Evolutionary conservation across 2,113 vertebrate species (phyloP), one percentile per base, ranked within the genome.

Genomic region (Neodon shergylaensis): DNA sequence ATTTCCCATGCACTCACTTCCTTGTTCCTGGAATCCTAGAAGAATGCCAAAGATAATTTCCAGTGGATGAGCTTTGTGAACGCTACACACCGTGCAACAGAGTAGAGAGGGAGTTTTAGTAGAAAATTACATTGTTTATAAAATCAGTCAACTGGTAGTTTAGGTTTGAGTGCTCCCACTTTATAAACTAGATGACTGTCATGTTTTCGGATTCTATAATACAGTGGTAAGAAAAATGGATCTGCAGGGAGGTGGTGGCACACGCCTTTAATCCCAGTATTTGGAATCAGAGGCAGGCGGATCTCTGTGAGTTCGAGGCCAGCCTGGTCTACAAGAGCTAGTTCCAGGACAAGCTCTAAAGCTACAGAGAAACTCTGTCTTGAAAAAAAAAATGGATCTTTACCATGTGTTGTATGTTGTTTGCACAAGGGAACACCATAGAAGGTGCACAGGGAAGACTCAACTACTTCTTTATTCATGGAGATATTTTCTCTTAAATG

Each of bases 401-500:
- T 88, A 90, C 4, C 39, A 7, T 87, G 2, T 49, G 5, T 90
- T 90, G 7, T 47, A 21, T n/a, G 17, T 31, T 65, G 12, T 58
- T 19, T 86, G 3, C 33, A 28, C 73, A 83, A 24, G 36, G 31
- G 19, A 90, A 68, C 66, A 68, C 31, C 5, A 36, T 17, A 68
- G 5, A 68, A 33, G 31, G 5, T 68, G 31, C 0, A 36, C 84
- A 63, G 58, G 36, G 19, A n/a, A 88, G 0, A 13, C 5, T 33
- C 42, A 94, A 42, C n/a, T 90, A 14, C 84, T 47, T 61, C 3
- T 61, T 90, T 90, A 90, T 5, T 16, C 54, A 73, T 33, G 93
- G 3, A 94, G 66, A 26, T 85, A 21, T 58, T 58, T 85, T 84
- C 49, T n/a, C 10, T 66, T 96, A 89, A 93, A 82, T 87, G 77